Evolutionary conservation across 2,888 invertebrate species (phyloP), one percentile per base, ranked within the genome.

Genomic region (Strigamia crassipes): DNA sequence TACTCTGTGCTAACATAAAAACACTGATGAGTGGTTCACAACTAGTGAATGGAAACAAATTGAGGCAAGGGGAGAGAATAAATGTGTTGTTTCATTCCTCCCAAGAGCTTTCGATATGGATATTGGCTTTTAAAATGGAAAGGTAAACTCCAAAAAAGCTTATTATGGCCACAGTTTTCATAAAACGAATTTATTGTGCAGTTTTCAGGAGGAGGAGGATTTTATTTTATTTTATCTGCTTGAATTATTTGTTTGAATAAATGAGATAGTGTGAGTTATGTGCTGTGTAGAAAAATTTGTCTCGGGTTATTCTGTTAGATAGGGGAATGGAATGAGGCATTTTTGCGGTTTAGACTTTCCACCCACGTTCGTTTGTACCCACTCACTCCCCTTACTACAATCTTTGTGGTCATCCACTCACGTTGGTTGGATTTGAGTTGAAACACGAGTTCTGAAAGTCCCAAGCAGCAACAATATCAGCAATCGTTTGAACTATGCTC

Each of bases 401-500:
- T 66, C 61, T 66, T 18, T 23, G 61, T 21, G 61, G 61, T 66
- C 61, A 66, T 66, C 61, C 61, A 66, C 21, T 66, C 61, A 66
- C 61, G 18, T 66, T 66, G 61, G 61, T 21, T 66, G 61, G 61
- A 66, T 66, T 66, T 66, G 61, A n/a, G 61, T 61, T 61, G 61
- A 66, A 66, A 66, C 61, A 66, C 18, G 61, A 66, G 61, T 66
- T 23, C 61, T 21, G 18, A 46, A 66, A 66, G 61, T 66, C 61
- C 3, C 61, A 66, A 66, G 61, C 61, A 66, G 61, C 61, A 66
- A 66, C 61, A 66, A 66, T 66, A 66, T 66, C 61, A 66, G 61
- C 61, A 66, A 66, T 66, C 61, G 61, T 66, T 66, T 66, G 61
- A 66, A 66, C 61, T 66, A n/a, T 66, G 61, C 61, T 66, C 61